Evolutionary conservation across 2,113 vertebrate species (phyloP).

Genomic region (Rhinogobius similis): DNA sequence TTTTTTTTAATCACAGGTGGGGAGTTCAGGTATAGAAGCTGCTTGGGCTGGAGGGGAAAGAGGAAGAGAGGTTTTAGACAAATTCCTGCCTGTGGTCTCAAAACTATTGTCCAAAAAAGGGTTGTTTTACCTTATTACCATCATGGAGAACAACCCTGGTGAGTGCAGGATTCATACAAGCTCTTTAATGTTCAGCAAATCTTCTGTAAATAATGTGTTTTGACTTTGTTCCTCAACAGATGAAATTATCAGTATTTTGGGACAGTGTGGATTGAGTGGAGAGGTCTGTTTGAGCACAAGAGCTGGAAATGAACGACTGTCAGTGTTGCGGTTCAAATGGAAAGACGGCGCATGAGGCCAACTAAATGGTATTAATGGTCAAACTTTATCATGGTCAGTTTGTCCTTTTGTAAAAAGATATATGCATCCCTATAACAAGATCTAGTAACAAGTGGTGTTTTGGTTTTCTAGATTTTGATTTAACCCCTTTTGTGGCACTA

Average conservation of each 20-base stretch:
- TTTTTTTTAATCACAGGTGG: constrained; percentile 76
- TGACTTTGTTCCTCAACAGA: constrained; percentile 61
- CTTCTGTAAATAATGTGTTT: neutral
- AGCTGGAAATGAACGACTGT: constrained; percentile 84
- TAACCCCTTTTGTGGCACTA: too few relatives aligned
- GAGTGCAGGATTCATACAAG: neutral
- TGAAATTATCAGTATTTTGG: constrained; percentile 84
- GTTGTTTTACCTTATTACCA: constrained; percentile 88
- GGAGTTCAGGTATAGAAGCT: constrained; percentile 84
- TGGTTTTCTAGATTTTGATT: too few relatives aligned
- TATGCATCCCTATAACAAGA: too few relatives aligned
- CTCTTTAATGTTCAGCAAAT: neutral
- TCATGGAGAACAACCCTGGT: constrained; percentile 93
- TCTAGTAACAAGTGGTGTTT: too few relatives aligned
- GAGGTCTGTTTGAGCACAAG: constrained; percentile 76
- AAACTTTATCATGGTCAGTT: too few relatives aligned
- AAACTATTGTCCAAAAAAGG: constrained; percentile 85
- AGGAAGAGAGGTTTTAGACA: constrained; percentile 90
- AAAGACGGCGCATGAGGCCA: neutral
- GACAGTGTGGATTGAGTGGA: constrained; percentile 77
- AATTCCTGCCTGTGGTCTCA: constrained; percentile 84
- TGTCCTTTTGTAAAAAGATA: too few relatives aligned
- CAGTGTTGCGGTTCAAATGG: constrained; percentile 82
- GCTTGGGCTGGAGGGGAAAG: constrained; percentile 91
- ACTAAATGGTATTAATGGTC: neutral